phyloP scores from a whole-genome alignment of 1,140 invertebrate species.

The Lasaia peninsularis region DNA sequence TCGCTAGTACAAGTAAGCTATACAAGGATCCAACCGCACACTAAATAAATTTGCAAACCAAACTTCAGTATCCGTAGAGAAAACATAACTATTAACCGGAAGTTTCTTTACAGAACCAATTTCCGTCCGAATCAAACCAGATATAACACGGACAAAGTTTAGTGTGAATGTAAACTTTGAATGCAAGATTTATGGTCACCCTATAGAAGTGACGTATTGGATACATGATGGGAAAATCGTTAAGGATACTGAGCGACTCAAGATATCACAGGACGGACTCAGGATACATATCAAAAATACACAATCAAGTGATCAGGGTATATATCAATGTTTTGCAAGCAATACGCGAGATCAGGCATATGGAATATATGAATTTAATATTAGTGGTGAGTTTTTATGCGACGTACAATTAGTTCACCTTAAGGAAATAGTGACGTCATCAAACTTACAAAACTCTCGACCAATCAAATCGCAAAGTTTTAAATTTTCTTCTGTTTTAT shows the following conservation, averaged over 20 bases:
- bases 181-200: conserved; percentile 91
- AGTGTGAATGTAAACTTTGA: conserved; percentile 89
- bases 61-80: conserved; percentile 1
- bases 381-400: conserved; percentile 83
- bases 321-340: conserved; percentile 93
- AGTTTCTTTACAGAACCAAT: conserved; percentile 79
- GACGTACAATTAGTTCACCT: too few relatives aligned
- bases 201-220: conserved; percentile 89
- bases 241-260: conserved; percentile 79
- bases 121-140: conserved; percentile 84
- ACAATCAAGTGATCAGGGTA: conserved; percentile 87
- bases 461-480: too few relatives aligned
- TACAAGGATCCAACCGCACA: neutral
- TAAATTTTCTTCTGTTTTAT: too few relatives aligned
- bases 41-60: conserved; percentile 14
- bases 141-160: conserved; percentile 87
- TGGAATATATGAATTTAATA: conserved; percentile 87
- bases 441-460: too few relatives aligned
- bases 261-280: conserved; percentile 75
- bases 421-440: too few relatives aligned
- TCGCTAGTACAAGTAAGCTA: neutral
- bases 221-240: conserved; percentile 86
- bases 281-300: conserved; percentile 83
- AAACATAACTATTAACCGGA: conserved; percentile 15
- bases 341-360: conserved; percentile 92